Base-by-base conservation (phyloP, 92 coral and sea anemone species). In the Virgularia gustaviana region DNA sequence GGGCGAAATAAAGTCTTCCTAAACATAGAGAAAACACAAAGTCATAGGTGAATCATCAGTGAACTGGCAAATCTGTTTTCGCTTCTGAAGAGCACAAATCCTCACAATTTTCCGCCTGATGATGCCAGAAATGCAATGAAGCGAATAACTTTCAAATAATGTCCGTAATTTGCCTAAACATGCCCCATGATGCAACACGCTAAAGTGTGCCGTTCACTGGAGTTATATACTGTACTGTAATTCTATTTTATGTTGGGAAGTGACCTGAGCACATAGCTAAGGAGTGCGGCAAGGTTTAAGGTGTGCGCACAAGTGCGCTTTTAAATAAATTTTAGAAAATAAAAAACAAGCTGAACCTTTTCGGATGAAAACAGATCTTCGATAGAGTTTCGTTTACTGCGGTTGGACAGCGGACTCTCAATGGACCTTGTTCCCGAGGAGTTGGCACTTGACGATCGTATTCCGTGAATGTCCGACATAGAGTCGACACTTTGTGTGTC, bases 1-100 rank as follows among this genome's bases (percentile, higher is more conserved):
- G 12, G 89, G 85, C 51, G 85, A 85, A 47, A 90, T 81, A 64
- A 87, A 78, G 34, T 84, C 91, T 83, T 87, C 80, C 68, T 80
- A 27, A 22, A 79, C 61, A 32, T 9, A 71, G 38, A 20, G 59
- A 36, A n/a, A n/a, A n/a, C n/a, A n/a, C n/a, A n/a, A n/a, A n/a
- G n/a, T n/a, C n/a, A n/a, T n/a, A n/a, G n/a, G n/a, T n/a, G n/a
- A 31, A 29, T 8, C 30, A 28, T 7, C 35, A 70, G 24, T 20
- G 35, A 1, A 57, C 19, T 7, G 36, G n/a, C n/a, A n/a, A n/a
- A n/a, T n/a, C n/a, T n/a, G n/a, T n/a, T n/a, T n/a, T n/a, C n/a
- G n/a, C n/a, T n/a, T n/a, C n/a, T n/a, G n/a, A n/a, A n/a, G n/a
- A n/a, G n/a, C n/a, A n/a, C n/a, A n/a, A n/a, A n/a, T n/a, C n/a